Base-by-base conservation (phyloP, 1,140 invertebrate genomes). In the Anoplolepis gracilipes region DNA sequence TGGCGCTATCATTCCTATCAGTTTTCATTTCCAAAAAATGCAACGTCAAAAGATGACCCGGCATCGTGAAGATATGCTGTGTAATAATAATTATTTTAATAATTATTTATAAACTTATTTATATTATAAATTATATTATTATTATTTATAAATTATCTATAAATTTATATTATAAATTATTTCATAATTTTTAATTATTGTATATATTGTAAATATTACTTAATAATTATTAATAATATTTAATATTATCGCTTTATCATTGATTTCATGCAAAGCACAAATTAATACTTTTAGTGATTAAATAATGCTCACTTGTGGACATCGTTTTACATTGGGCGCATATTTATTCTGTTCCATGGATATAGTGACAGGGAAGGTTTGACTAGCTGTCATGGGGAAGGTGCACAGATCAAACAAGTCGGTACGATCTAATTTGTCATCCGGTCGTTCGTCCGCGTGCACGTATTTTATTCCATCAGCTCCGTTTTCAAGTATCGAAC, bases 401-500 rank as follows among this genome's bases (percentile, higher is more conserved):
- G 97, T 97, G 94, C 98, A 99, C 72, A 98, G 96, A 92, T 98
- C 98, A 89, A 96, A 97, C 70, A 97, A 95, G 89, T 97, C 96
- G 76, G 96, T 96, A 81, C 97, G 95, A 92, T 98, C 97, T 28
- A 96, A 94, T 87, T 96, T 96, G 86, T 97, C 96, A 75, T 97
- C 96, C 13, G 96, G 96, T 86, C 96, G 95, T 90, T 97, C 95
- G 92, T 98, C 97, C 89, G 98, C 97, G 64, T 97, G 97, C 22
- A 98, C 96, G 93, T 98, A 98, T 92, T 97, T 97, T 53, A 99
- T 95, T 19, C 98, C 98, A 94, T 99, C 98, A 0, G 96, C 98
- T 1, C 97, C 97, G 94, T 99, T 99, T 86, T 97, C 96, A 55
- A 96, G 96, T 22, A 99, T 95, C 19, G 95, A 94, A 90, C 97